Evolutionary conservation across 2,888 invertebrate genomes (phyloP), one percentile per base, ranked within the genome.

Genomic region (Mylabris sibirica): DNA sequence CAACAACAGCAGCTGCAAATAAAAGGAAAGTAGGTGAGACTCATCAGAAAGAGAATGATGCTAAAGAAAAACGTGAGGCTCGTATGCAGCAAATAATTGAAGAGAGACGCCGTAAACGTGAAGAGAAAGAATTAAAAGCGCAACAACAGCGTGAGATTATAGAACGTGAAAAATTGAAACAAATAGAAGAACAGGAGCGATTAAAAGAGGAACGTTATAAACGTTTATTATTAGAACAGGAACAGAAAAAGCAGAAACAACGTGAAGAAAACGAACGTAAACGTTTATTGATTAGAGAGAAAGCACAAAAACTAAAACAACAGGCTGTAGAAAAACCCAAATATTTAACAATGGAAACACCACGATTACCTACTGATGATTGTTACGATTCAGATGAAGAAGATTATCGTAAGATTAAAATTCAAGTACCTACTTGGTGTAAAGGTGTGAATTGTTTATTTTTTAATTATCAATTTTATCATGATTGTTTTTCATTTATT

Each of bases 341-440:
- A 35, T 79, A 82, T 63, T 73, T 82, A 14, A 73, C 63, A 11
- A 67, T 74, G 5, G 69, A 83, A 64, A 83, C 86, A 14, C 88
- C 89, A 0, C 83, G 82, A 9, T 82, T 88, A 81, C 88, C 89
- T 81, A 81, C 81, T 3, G 86, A 86, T 49, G 89, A 89, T 44
- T 89, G 88, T 84, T 87, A 89, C 72, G 86, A 87, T 83, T 88
- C 88, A 0, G 89, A 89, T 65, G 86, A 86, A 30, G 87, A 87
- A 0, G 83, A 81, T 0, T 84, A 85, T 61, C 64, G 41, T n/a
- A 41, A 79, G 79, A 70, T 81, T 81, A 72, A 77, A 83, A 4
- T 82, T 81, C 35, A 75, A 78, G 6, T 82, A 59, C 87, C 87
- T 12, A 67, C 69, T 34, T 88, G 88, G 88, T 84, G 85, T 74